These are phyloP conservation scores for Calephelis virginiensis DNA, from an alignment of 1,140 invertebrate species.

Conservation along the genomic window DNA sequence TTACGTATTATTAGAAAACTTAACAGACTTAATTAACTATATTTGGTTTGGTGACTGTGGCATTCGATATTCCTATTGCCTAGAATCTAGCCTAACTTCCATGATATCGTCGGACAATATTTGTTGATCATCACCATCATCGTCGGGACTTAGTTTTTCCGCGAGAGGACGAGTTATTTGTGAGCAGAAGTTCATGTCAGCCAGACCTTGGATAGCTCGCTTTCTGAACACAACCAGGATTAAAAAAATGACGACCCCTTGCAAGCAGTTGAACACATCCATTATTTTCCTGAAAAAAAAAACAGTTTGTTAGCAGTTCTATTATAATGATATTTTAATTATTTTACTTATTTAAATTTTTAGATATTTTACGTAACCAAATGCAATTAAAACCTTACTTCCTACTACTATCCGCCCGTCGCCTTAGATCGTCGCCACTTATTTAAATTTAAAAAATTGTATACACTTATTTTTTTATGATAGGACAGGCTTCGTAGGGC, in stretches of 20 bases:
- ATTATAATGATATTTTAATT: too few species aligned
- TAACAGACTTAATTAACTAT: constrained; percentile 3
- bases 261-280: constrained; percentile 82
- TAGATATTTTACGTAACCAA: too few species aligned
- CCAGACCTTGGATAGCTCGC: constrained; percentile 79
- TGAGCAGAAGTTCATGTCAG: constrained; percentile 56
- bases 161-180: constrained; percentile 60
- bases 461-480: too few species aligned
- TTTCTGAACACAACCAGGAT: constrained; percentile 80
- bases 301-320: not conserved
- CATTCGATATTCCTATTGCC: constrained; percentile 1
- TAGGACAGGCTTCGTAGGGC: too few species aligned
- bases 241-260: constrained; percentile 84
- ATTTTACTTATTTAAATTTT: too few species aligned
- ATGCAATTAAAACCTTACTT: too few species aligned
- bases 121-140: constrained; percentile 75
- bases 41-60: constrained; percentile 9
- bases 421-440: too few species aligned
- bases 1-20: constrained; percentile 1
- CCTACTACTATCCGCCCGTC: too few species aligned
- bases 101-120: constrained; percentile 63
- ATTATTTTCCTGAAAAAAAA: constrained; percentile 79
- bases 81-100: constrained; percentile 61
- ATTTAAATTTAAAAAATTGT: too few species aligned
- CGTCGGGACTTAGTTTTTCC: constrained; percentile 78